Percentiles rank a stretch among this genome's conserved stretches.
Conservation (phyloP, 2,113 vertebrate species). For the Acrocephalus kingi region DNA sequence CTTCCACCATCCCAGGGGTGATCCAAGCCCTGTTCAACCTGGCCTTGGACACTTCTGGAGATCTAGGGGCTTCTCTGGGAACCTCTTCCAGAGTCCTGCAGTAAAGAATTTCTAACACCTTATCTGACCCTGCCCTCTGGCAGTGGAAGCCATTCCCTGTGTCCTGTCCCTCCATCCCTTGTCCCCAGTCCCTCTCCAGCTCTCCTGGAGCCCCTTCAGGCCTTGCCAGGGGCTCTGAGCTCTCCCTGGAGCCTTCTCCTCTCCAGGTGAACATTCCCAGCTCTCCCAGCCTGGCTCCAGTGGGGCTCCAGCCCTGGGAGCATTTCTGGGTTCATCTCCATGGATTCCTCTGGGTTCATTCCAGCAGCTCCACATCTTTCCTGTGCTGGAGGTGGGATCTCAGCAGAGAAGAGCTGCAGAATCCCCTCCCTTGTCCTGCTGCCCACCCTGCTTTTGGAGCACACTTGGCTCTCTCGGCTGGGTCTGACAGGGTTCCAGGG, state of each 20-base stretch:
- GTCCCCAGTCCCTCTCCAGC: background rate
- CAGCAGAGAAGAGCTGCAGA: background rate
- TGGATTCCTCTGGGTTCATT: background rate
- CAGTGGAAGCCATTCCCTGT: background rate
- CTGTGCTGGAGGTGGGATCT: background rate
- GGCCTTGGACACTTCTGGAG: background rate
- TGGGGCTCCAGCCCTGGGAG: background rate
- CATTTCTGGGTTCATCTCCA: rapidly evolving
- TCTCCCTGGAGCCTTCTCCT: background rate
- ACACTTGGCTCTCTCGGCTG: background rate
- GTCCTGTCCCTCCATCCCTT: background rate
- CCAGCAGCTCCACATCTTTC: background rate
- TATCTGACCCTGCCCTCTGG: rapidly evolving
- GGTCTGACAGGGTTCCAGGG: background rate
- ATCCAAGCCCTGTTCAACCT: rapidly evolving
- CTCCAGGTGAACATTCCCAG: rapidly evolving
- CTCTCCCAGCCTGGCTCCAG: background rate
- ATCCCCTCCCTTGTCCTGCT: background rate
- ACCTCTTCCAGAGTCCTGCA: background rate
- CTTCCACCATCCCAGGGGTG: rapidly evolving
- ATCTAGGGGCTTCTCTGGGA: background rate
- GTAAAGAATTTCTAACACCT: background rate
- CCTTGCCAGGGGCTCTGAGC: rapidly evolving
- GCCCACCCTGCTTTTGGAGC: background rate
- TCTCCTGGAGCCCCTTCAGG: background rate